These are phyloP conservation scores for Micrastur ruficollis DNA, from an alignment of 2,797 vertebrate species.

Conservation along the genomic window DNA sequence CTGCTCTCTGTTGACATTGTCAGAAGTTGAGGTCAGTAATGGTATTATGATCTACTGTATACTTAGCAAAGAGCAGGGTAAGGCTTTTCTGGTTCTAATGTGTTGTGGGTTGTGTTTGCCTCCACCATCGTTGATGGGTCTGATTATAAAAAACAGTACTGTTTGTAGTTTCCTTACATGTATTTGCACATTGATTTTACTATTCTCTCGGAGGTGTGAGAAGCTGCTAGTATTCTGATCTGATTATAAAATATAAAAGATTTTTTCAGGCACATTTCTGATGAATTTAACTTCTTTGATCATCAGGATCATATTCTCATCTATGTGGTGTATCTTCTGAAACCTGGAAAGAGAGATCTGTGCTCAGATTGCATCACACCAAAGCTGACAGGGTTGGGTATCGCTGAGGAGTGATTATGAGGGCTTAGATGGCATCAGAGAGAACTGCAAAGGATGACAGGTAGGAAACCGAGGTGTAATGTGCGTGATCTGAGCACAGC, in stretches of 20 bases:
- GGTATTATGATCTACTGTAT: conserved; percentile 37
- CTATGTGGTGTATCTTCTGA: neutral
- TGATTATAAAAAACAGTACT: neutral
- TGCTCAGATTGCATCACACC: neutral
- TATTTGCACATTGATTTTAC: neutral
- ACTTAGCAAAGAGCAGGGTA: conserved; percentile 27
- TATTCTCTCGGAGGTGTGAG: neutral
- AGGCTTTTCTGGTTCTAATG: conserved; percentile 26
- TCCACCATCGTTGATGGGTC: neutral
- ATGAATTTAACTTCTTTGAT: neutral
- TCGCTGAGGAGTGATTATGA: neutral
- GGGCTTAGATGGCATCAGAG: neutral
- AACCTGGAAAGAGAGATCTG: neutral
- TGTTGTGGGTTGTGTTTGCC: neutral
- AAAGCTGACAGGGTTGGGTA: neutral
- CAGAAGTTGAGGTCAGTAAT: conserved; percentile 52
- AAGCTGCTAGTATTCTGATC: neutral
- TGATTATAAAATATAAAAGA: neutral
- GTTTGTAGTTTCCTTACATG: neutral
- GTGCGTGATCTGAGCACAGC: neutral
- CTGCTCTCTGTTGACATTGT: conserved; percentile 70
- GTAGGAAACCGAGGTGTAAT: neutral
- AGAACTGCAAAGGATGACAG: neutral
- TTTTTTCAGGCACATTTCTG: neutral
- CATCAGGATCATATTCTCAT: neutral